Conservation (phyloP, 2,113 vertebrate genomes). For the Alosa alosa region DNA sequence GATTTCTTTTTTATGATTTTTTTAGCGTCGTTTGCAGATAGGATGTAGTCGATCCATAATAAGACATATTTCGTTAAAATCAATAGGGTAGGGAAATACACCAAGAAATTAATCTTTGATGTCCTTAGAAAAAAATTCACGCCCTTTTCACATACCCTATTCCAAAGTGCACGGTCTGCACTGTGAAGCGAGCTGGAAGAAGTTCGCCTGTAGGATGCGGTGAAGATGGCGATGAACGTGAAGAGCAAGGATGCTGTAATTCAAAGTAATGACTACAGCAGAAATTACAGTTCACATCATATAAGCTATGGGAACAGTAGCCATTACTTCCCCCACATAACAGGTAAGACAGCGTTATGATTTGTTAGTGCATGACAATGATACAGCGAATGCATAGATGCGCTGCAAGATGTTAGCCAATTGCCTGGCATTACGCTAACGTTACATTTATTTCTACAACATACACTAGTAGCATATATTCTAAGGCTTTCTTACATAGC, state of each 20-base stretch:
- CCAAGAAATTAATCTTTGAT: background rate
- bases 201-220: constrained; percentile 64
- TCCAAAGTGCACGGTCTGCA: background rate
- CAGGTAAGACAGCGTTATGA: constrained; percentile 64
- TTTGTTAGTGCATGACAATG: background rate
- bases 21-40: background rate
- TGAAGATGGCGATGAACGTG: constrained; percentile 77
- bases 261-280: constrained; percentile 67
- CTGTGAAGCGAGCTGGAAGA: constrained; percentile 29
- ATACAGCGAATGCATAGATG: background rate
- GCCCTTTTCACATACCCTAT: background rate
- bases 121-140: background rate
- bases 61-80: background rate
- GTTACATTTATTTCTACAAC: background rate
- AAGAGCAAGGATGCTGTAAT: constrained; percentile 69
- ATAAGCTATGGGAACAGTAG: constrained; percentile 65
- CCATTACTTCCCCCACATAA: constrained; percentile 67
- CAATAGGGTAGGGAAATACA: background rate
- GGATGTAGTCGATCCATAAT: background rate
- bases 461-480: background rate
- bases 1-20: background rate
- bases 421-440: background rate
- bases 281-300: constrained; percentile 62
- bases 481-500: background rate
- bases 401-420: background rate